Evolutionary conservation across 53 echinoderm and acorn worm species (phyloP), one percentile per base, ranked within the genome.

Genomic region (Pentamera pediparva): DNA sequence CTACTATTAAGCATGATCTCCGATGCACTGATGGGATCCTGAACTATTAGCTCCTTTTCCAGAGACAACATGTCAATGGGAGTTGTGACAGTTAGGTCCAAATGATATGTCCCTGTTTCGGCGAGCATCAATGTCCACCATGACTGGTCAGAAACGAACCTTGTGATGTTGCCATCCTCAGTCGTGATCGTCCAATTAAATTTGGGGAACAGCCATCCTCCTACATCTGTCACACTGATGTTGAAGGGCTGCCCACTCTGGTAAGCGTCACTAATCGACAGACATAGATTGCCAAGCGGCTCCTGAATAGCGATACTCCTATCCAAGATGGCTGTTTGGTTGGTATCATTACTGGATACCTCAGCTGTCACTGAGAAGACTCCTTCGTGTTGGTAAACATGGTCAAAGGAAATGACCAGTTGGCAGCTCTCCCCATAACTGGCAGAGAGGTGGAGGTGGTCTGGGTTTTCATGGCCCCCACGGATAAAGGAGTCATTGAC

Each of bases 381-480:
- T 15, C 93, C 93, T 50, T 45, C 34, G 6, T 20, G n/a, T 29
- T 39, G 17, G 67, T 93, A 96, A 32, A 20, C 36, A 62, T 96
- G 96, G 60, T 82, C 79, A 65, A 96, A 83, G 2, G 88, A 85
- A 11, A 96, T 67, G 21, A 85, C 52, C 36, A 96, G 79, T 20
- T 72, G 74, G 69, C 96, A 96, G 17, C 96, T 86, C 29, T 87
- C 87, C n/a, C 96, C 96, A 34, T 91, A 96, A 70, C 82, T 88
- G 9, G 96, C 87, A 0, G 83, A 82, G 19, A 91, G 77, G 61
- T 91, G 85, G 53, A 91, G 75, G 56, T 91, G 83, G 39, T 84
- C 81, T 0, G 78, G 53, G 36, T 81, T 74, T 0, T 71, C 82
- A 5, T 17, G 40, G 4, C 87, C 87, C 4, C 87, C 90, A 5